phyloP scores from a whole-genome alignment of 2,797 vertebrate species.

The Lindbergichthys nudifrons region DNA sequence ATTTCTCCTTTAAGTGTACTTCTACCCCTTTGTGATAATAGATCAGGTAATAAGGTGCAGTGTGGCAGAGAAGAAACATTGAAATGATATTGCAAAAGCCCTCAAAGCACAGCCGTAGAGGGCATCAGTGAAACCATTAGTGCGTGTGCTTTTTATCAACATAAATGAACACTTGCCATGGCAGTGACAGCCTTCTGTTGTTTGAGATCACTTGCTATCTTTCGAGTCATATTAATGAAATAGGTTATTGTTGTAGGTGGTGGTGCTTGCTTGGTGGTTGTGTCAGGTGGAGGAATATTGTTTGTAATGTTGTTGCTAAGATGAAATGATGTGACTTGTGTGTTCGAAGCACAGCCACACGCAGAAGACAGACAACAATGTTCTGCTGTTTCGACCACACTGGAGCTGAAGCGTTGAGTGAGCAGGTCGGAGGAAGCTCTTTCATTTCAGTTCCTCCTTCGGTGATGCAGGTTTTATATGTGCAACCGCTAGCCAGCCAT shows the following conservation, averaged over 20 bases:
- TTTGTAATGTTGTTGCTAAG: constrained; percentile 11
- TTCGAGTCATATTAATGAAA: constrained; percentile 2
- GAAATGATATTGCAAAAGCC: constrained; percentile 22
- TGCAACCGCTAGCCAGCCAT: constrained; percentile 12
- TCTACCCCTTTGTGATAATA: constrained; percentile 44
- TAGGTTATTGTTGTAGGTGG: constrained; percentile 26
- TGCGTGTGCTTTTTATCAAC: constrained; percentile 13
- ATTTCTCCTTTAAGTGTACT: constrained; percentile 77
- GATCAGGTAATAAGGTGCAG: constrained; percentile 36
- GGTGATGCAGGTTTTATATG: constrained; percentile 15
- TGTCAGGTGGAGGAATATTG: constrained; percentile 24
- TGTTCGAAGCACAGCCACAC: background rate
- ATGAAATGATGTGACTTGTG: background rate
- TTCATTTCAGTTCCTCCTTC: background rate
- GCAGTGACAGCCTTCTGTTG: constrained; percentile 25
- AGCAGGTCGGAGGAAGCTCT: background rate
- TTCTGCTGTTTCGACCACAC: background rate
- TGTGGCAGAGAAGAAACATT: constrained; percentile 23
- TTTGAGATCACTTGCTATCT: constrained; percentile 14
- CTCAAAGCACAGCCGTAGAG: constrained; percentile 27
- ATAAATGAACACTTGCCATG: constrained; percentile 13
- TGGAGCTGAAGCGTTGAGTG: background rate
- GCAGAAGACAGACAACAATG: background rate
- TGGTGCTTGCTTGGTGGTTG: constrained; percentile 28
- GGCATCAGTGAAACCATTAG: constrained; percentile 14